Percentiles rank a stretch among this genome's conserved stretches.
phyloP scores from a whole-genome alignment of 2,888 invertebrate species.

The Aplocera efformata region DNA sequence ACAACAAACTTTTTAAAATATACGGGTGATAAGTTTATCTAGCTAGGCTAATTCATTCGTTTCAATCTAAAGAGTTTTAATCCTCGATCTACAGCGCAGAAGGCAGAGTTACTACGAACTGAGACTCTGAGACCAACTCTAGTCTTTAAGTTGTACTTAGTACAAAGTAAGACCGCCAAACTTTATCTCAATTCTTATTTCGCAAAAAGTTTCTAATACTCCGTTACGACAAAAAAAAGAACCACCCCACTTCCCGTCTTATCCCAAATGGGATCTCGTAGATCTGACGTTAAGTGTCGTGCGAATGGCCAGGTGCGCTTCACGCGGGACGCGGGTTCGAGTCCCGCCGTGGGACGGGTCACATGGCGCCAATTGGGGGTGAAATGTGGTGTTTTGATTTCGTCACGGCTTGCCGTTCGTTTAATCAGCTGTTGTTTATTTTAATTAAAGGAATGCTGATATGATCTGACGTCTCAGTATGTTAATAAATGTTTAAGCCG shows the following conservation, averaged over 20 bases:
- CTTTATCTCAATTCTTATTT: not conserved
- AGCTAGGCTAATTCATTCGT: no score
- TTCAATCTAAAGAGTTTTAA: no score
- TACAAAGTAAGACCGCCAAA: no score
- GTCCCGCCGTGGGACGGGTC: constrained; percentile 23
- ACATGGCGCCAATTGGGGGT: constrained; percentile 44
- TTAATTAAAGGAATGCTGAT: constrained; percentile 18
- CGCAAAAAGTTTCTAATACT: constrained; percentile 3
- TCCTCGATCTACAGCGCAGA: no score
- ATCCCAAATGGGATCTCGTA: constrained; percentile 23
- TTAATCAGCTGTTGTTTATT: constrained; percentile 24
- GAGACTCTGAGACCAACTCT: no score
- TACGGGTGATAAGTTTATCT: no score
- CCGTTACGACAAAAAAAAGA: constrained; percentile 4
- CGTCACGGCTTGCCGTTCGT: constrained; percentile 10
- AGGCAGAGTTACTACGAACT: no score
- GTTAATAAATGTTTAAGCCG: no score
- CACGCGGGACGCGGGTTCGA: constrained; percentile 26
- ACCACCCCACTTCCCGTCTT: constrained; percentile 18
- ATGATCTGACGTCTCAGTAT: not conserved
- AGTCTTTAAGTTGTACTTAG: no score
- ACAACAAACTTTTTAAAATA: no score
- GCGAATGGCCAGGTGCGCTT: constrained; percentile 38
- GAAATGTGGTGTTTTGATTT: constrained; percentile 30
- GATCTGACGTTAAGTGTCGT: constrained; percentile 42